Base-by-base conservation (phyloP, 2,797 vertebrate species). In the Rhabdomys pumilio region DNA sequence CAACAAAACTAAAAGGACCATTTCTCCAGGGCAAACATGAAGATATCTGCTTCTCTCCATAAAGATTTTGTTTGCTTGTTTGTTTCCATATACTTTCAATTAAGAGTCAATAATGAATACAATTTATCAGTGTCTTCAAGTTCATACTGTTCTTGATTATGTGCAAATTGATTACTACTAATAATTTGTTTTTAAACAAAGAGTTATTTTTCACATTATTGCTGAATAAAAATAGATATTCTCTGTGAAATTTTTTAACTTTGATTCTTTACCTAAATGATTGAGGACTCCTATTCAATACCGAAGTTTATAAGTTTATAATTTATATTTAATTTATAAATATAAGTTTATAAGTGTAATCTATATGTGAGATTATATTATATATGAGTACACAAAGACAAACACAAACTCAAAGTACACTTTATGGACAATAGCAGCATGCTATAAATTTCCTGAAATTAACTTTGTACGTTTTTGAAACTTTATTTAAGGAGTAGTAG, bases 121-220 rank as follows among this genome's bases (percentile, higher is more conserved):
- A 95, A 94, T 96, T 86, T 93, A 69, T 96, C 72, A 93, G n/a
- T 84, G 55, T 73, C 55, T 75, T 83, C 67, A 26, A 47, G 5
- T 91, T 93, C 22, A 93, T 90, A 76, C n/a, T 96, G 61, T 1
- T 15, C 12, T 94, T 94, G 67, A 84, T 96, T 94, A 50, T 34
- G 75, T 38, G 20, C 44, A 94, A 90, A 95, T 92, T n/a, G 53
- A 91, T 96, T 86, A 79, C 24, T 82, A 94, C 38, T 38, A 38
- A 95, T 86, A 95, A 92, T 81, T 44, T 91, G 73, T 77, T 92
- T 87, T 97, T 69, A 95, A 95, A 92, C 11, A 89, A 26, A 11
- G 31, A 73, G 1, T 75, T 80, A 38, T n/a, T 91, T 84, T 77
- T 87, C 72, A 76, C 10, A 61, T 47, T 4, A 59, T 67, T 67